A percentile compares a stretch with the other conserved stretches of the same genome.
phyloP scores from a whole-genome alignment of 1,140 invertebrate species.

The Drosophila lowei region DNA sequence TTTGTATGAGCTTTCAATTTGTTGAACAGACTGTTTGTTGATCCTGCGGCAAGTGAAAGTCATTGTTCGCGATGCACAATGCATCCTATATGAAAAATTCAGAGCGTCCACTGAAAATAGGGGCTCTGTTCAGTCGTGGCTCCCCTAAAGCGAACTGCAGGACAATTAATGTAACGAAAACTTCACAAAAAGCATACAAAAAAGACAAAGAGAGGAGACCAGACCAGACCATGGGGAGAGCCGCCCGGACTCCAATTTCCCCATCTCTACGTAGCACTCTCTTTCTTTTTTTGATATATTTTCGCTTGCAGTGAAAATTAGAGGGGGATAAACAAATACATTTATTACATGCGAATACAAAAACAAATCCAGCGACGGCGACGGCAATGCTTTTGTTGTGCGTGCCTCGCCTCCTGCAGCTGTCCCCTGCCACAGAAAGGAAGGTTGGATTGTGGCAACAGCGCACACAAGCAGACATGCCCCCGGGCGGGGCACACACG shows the following conservation, averaged over 20 bases:
- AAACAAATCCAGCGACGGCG: conserved; percentile 50
- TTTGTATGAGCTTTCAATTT: conserved; percentile 24
- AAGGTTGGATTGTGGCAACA: conserved; percentile 1
- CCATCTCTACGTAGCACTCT: conserved; percentile 3
- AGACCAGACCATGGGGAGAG: background rate
- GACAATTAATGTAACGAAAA: conserved; percentile 77
- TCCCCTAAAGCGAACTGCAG: conserved; percentile 55
- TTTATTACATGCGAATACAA: conserved; percentile 80
- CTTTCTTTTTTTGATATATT: conserved; percentile 49
- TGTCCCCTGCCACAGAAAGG: conserved; percentile 2
- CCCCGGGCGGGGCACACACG: conserved; percentile 44
- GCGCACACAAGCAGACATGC: conserved; percentile 10
- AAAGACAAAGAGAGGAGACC: conserved; percentile 51
- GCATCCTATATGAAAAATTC: conserved; percentile 36
- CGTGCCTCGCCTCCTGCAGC: conserved; percentile 25
- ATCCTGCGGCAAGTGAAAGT: conserved; percentile 28
- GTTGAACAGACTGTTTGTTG: conserved; percentile 25
- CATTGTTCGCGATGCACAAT: conserved; percentile 35
- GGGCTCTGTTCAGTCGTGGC: conserved; percentile 29
- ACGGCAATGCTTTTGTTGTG: conserved; percentile 60
- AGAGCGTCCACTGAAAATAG: conserved; percentile 33
- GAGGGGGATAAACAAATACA: conserved; percentile 78
- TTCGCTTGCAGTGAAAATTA: conserved; percentile 72
- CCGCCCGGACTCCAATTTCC: background rate
- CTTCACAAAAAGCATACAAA: conserved; percentile 56